Evolutionary conservation across 2,888 invertebrate genomes (phyloP).

Genomic region (Buathra laborator): DNA sequence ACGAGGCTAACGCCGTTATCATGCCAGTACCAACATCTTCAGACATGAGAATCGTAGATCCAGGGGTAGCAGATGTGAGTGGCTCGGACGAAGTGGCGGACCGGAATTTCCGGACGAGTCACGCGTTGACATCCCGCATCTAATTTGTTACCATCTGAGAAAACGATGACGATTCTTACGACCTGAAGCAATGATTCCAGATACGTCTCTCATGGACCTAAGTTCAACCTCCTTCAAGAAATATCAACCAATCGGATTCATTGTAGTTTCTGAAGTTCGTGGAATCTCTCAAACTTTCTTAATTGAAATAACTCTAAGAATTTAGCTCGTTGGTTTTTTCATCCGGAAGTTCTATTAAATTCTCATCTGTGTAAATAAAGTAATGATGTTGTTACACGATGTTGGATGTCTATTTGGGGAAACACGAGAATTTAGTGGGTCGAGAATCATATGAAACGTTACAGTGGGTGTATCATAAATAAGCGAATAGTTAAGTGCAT

Average conservation of each 20-base stretch:
- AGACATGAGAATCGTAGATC: conserved; percentile 49
- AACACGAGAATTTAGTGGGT: neutral
- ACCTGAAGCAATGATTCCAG: neutral
- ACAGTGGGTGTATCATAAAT: neutral
- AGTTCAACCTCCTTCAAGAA: too few species aligned
- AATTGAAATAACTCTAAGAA: too few species aligned
- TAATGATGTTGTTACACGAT: neutral
- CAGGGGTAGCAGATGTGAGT: conserved; percentile 51
- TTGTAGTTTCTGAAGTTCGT: too few species aligned
- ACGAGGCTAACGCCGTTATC: conserved; percentile 55
- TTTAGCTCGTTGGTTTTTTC: too few species aligned
- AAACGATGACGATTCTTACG: neutral
- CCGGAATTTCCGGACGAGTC: conserved; percentile 23
- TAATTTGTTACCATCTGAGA: neutral
- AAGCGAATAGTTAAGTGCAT: conserved; percentile 48
- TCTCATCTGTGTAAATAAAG: neutral
- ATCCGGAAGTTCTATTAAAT: too few species aligned
- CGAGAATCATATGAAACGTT: neutral
- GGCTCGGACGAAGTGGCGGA: conserved; percentile 32
- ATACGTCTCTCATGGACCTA: too few species aligned
- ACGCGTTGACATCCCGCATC: conserved; percentile 23
- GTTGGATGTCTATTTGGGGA: neutral
- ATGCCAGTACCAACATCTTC: conserved; percentile 55
- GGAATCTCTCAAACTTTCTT: too few species aligned
- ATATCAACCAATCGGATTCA: too few species aligned